Evolutionary conservation across 2,113 vertebrate species (phyloP).

Genomic region (rabbit (Oryctolagus cuniculus)): DNA sequence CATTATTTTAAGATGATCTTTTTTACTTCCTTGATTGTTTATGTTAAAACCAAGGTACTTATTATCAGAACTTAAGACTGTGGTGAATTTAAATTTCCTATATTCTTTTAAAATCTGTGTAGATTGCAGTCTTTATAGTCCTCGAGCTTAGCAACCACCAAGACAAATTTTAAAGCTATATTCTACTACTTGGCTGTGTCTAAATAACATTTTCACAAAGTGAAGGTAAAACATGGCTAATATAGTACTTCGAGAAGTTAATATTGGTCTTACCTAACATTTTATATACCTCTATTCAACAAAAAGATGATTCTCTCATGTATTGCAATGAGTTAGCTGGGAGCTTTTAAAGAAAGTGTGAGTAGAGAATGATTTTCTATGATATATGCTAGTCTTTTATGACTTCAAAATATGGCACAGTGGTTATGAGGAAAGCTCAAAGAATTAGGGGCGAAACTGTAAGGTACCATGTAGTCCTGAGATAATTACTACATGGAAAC

Average conservation of each 20-base stretch:
- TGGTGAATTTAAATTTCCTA: not conserved
- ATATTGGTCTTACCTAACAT: not conserved
- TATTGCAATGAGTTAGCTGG: not conserved
- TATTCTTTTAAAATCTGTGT: not conserved
- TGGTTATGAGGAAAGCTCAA: not conserved
- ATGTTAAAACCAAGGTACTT: constrained; percentile 2
- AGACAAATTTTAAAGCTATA: constrained; percentile 12
- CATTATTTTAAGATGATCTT: not conserved
- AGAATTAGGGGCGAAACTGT: not conserved
- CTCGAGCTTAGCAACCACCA: not conserved
- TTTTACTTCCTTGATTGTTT: not conserved
- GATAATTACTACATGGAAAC: not conserved
- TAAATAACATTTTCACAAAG: constrained; percentile 17
- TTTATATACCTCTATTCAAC: not conserved
- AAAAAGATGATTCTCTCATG: not conserved
- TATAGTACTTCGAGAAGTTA: not conserved
- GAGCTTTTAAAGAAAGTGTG: not conserved
- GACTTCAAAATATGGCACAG: not conserved
- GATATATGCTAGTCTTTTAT: not conserved
- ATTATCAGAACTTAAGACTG: not conserved
- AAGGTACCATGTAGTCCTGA: not conserved
- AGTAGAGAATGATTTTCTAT: not conserved
- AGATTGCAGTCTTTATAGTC: not conserved
- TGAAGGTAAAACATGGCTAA: not conserved
- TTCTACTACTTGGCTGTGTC: not conserved